Percentiles rank a stretch among this genome's conserved stretches.
These are phyloP conservation scores for Colinus virginianus DNA, from an alignment of 2,113 vertebrate genomes.

Conservation along the genomic window DNA sequence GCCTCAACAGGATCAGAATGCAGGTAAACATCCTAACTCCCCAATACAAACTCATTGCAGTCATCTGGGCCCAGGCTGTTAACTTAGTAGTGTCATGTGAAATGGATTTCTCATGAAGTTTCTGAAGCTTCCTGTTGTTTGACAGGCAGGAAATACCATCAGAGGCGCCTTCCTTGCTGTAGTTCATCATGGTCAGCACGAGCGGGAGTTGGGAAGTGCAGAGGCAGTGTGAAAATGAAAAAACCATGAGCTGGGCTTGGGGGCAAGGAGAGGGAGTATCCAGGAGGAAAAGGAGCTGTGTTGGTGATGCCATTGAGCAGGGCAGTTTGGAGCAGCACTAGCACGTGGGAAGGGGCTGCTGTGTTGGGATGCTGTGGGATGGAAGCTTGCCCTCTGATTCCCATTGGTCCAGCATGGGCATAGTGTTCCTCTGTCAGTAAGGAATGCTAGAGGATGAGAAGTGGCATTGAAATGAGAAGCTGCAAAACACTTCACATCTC, in stretches of 20 bases:
- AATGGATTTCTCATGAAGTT: not conserved
- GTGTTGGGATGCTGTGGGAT: fast-evolving
- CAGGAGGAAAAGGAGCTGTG: not conserved
- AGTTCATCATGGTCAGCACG: not conserved
- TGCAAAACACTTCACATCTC: not conserved
- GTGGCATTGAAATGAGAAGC: not conserved
- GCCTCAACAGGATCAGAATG: not conserved
- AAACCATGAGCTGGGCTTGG: not conserved
- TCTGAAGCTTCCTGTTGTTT: constrained; percentile 26
- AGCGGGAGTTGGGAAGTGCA: not conserved
- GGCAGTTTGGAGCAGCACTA: not conserved
- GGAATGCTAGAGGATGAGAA: not conserved
- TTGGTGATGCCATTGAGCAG: not conserved
- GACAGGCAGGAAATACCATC: constrained; percentile 32
- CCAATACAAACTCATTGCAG: not conserved
- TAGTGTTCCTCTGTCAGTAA: not conserved
- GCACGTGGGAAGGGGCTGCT: fast-evolving
- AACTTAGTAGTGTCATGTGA: not conserved
- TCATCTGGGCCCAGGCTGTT: not conserved
- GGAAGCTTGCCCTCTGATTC: not conserved
- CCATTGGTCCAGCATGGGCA: not conserved
- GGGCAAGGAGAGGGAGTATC: not conserved
- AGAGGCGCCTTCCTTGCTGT: not conserved
- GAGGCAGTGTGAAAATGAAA: not conserved
- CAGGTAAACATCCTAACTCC: not conserved